Evolutionary conservation across 2,888 invertebrate genomes (phyloP).

Genomic region (Sminthurides aquaticus): DNA sequence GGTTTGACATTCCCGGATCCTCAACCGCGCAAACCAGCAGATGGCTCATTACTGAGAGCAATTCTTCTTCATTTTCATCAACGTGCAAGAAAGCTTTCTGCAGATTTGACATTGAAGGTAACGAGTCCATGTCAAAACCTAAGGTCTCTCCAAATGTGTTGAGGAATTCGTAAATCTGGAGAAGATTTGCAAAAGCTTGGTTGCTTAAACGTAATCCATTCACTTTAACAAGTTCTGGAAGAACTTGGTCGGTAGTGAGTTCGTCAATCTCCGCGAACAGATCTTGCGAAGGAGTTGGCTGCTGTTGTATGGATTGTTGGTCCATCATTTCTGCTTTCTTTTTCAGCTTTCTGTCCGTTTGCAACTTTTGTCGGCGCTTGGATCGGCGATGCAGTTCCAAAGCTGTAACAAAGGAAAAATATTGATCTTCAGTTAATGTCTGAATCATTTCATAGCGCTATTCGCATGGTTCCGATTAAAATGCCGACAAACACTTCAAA

Average conservation of each 20-base stretch:
- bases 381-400: slow-evolving; percentile 30
- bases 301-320: not conserved
- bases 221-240: slow-evolving; percentile 61
- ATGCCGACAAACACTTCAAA: not conserved
- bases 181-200: slow-evolving; percentile 79
- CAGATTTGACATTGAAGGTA: slow-evolving; percentile 77
- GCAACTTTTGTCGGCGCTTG: slow-evolving; percentile 28
- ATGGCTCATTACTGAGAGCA: slow-evolving; percentile 80
- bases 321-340: slow-evolving; percentile 26
- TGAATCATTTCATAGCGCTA: not conserved
- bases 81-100: slow-evolving; percentile 77
- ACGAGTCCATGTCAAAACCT: slow-evolving; percentile 80
- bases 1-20: slow-evolving; percentile 86
- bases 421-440: not conserved
- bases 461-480: not conserved
- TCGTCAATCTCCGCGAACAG: slow-evolving; percentile 17
- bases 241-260: slow-evolving; percentile 39
- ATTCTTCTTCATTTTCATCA: slow-evolving; percentile 71
- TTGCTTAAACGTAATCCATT: slow-evolving; percentile 73
- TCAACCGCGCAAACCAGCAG: slow-evolving; percentile 79
- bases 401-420: slow-evolving; percentile 18
- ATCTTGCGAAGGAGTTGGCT: not conserved
- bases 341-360: slow-evolving; percentile 27
- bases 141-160: slow-evolving; percentile 89
- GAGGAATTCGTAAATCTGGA: slow-evolving; percentile 95